phyloP scores from a whole-genome alignment of 2,797 vertebrate genomes.

The Enoplosus armatus region DNA sequence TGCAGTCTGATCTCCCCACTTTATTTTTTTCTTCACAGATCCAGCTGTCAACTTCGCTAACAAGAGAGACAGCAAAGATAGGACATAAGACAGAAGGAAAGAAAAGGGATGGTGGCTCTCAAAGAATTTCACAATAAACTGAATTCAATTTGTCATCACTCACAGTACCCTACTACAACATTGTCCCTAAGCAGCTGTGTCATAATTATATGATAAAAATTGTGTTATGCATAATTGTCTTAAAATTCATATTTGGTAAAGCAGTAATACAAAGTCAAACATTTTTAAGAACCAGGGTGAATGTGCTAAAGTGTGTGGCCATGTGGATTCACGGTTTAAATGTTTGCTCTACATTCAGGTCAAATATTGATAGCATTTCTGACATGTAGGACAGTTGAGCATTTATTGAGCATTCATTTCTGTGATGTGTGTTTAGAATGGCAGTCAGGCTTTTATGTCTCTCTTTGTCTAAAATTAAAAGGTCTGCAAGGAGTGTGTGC shows the following conservation, averaged over 20 bases:
- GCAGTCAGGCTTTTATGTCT: no score
- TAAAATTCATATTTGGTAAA: no score
- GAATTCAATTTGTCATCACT: not conserved
- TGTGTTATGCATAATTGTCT: no score
- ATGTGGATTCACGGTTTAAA: no score
- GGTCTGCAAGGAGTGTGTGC: no score
- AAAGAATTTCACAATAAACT: not conserved
- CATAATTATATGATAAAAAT: not conserved
- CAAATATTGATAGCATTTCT: no score
- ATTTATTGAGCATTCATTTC: no score
- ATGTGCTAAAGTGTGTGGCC: no score
- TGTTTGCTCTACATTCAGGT: no score
- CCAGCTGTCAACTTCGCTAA: not conserved
- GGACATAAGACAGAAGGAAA: not conserved
- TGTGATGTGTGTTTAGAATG: no score
- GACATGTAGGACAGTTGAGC: no score
- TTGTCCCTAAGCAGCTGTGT: not conserved
- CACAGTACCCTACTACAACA: not conserved
- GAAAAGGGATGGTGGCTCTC: not conserved
- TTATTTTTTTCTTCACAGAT: not conserved
- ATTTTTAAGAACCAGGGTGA: not conserved
- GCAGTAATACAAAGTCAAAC: not conserved
- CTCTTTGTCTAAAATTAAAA: no score
- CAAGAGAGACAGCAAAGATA: slow-evolving; percentile 1
- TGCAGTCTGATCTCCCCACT: not conserved